Base-by-base conservation (phyloP, 2,888 invertebrate species). In the Dryomyza anilis region DNA sequence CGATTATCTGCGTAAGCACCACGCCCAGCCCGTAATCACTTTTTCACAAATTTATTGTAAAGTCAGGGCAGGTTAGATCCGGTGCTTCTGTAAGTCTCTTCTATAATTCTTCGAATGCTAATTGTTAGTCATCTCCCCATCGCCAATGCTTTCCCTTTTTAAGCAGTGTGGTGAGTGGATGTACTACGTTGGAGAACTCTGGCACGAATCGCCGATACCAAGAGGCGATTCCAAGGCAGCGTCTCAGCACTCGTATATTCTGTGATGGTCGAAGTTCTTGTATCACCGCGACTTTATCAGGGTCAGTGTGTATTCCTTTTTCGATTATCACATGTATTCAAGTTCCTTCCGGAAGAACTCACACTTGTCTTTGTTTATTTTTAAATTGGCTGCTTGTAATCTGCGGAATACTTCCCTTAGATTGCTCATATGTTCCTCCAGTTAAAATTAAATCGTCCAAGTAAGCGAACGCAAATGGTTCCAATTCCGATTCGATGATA, bases 111-210 rank as follows among this genome's bases (percentile, higher is more conserved):
- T 14, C 5, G 25, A 65, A 66, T 1, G 57, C 63, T 3, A 27
- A 2, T 10, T 62, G n/a, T 23, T 66, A 57, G 7, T 50, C 29
- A 4, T 14, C 1, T 8, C 33, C 48, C 55, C 58, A 67, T 7
- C 16, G 2, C 61, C 63, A 60, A 1, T 33, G 36, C 1, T 19
- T 3, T 1, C 43, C n/a, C 27, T 66, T 66, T 33, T 33, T 56
- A 5, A 60, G 19, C 3, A 66, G 5, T 3, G 16, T n/a, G 10
- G 29, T 63, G 10, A 55, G 19, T 2, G 52, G 61, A 14, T 3
- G n/a, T 1, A 48, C 59, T 2, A 33, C 2, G 36, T 2, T 2
- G 3, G n/a, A 36, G 6, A 36, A 2, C 36, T 36, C 3, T 2
- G 36, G 36, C 3, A 36, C 2, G n/a, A 36, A 36, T 3, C 6